phyloP scores from a whole-genome alignment of 2,113 vertebrate genomes.

The Mustela nigripes region DNA sequence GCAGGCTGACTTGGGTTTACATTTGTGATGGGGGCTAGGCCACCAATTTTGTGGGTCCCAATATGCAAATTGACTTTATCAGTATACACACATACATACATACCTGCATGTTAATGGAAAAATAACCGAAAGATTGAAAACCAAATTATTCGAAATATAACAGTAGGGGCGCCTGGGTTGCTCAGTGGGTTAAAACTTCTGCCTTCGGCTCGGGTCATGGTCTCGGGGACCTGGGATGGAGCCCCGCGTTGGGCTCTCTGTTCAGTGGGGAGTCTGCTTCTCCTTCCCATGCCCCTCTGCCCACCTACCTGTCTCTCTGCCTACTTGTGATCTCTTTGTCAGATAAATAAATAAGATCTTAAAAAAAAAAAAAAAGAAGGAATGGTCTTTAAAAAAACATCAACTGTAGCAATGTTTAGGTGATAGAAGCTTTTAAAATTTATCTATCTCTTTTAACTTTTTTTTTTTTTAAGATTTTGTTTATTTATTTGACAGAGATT shows the following conservation, averaged over 20 bases:
- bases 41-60: background rate
- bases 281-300: accelerated
- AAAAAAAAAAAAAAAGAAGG: no score
- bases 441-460: background rate
- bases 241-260: no score
- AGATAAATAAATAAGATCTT: no score
- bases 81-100: background rate
- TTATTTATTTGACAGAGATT: no score
- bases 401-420: background rate
- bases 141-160: background rate
- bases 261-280: no score
- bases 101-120: background rate
- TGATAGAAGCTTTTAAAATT: background rate
- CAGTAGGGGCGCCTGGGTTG: no score
- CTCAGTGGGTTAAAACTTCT: no score
- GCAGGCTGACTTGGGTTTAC: background rate
- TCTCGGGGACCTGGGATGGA: no score
- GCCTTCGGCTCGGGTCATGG: no score
- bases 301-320: no score
- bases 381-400: background rate
- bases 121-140: background rate
- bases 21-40: background rate
- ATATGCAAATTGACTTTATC: background rate
- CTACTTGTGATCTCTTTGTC: no score
- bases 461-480: no score